phyloP scores from a whole-genome alignment of 2,797 vertebrate species.

The Cirrhinus molitorella region DNA sequence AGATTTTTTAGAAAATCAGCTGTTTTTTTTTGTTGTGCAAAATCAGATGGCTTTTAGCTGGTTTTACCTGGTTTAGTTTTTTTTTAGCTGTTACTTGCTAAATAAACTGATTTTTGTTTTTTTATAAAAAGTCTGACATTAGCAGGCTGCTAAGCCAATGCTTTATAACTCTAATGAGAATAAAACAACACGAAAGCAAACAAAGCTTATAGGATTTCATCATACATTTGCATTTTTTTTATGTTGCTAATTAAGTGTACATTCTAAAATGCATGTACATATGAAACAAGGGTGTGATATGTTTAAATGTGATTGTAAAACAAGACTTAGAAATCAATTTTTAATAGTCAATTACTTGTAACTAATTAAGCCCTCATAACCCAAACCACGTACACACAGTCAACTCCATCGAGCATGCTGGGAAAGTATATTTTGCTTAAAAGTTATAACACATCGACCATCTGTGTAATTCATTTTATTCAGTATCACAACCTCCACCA shows the following conservation, averaged over 20 bases:
- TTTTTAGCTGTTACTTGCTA: too few relatives aligned
- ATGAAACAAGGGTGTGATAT: background rate
- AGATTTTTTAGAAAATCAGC: too few relatives aligned
- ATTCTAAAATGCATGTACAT: background rate
- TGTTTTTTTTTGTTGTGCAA: too few relatives aligned
- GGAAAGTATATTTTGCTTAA: conserved; percentile 1
- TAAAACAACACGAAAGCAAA: too few relatives aligned
- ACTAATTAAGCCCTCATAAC: background rate
- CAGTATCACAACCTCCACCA: background rate
- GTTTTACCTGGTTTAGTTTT: too few relatives aligned
- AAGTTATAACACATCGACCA: background rate
- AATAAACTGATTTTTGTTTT: too few relatives aligned
- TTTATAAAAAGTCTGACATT: too few relatives aligned
- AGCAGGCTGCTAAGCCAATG: too few relatives aligned
- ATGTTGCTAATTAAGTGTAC: background rate
- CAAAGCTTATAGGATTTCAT: too few relatives aligned
- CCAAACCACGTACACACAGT: background rate
- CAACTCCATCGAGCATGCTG: background rate
- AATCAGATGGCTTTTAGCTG: too few relatives aligned
- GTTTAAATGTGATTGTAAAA: background rate
- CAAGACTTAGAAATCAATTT: background rate
- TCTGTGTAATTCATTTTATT: conserved; percentile 20
- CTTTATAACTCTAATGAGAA: too few relatives aligned
- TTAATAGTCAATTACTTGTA: background rate
- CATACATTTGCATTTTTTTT: too few relatives aligned